These are phyloP conservation scores for Python bivittatus DNA, from an alignment of 2,113 vertebrate genomes.

Conservation along the genomic window DNA sequence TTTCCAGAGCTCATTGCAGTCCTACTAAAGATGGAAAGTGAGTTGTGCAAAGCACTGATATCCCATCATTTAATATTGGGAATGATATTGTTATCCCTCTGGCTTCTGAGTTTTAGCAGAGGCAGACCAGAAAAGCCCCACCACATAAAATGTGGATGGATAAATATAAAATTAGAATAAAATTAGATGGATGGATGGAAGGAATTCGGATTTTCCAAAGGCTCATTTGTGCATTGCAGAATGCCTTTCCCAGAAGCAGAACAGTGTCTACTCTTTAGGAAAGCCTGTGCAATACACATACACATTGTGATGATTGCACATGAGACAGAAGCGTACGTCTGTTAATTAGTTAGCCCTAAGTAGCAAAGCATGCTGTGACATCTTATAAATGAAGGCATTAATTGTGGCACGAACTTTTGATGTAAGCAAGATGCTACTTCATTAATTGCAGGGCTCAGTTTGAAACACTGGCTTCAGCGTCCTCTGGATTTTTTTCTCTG, in stretches of 20 bases:
- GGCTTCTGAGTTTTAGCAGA: neutral
- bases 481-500: neutral
- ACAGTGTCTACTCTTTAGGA: neutral
- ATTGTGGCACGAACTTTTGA: neutral
- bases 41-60: neutral
- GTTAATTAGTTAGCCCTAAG: neutral
- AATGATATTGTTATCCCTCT: neutral
- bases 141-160: too few species aligned
- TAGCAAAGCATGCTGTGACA: neutral
- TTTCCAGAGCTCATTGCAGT: neutral
- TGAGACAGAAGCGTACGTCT: neutral
- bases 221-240: neutral
- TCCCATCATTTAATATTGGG: neutral
- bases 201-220: neutral
- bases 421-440: neutral
- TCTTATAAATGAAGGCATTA: neutral
- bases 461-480: neutral
- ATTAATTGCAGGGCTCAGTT: neutral
- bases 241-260: neutral
- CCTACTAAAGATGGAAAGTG: neutral
- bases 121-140: neutral
- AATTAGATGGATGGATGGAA: neutral
- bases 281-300: neutral
- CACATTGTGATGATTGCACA: neutral
- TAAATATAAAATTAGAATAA: too few species aligned